These are phyloP conservation scores for Chascanopsetta lugubris DNA, from an alignment of 2,113 vertebrate species.

Conservation along the genomic window DNA sequence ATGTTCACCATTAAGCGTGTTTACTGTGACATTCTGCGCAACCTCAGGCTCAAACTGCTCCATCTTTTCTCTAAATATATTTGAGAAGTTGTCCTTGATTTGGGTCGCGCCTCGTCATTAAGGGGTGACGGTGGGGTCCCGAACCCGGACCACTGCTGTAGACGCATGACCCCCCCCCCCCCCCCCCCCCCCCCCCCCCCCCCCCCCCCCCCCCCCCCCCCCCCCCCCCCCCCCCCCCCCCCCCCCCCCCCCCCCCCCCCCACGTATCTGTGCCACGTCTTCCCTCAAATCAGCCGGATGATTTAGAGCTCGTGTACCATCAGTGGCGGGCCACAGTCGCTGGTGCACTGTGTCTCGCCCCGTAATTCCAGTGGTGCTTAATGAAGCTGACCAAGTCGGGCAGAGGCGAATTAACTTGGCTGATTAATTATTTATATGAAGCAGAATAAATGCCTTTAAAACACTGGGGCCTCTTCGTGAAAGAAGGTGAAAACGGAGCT, in stretches of 20 bases:
- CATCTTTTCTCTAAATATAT: no score
- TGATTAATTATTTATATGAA: conserved; percentile 99
- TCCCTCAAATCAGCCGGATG: conserved; percentile 64
- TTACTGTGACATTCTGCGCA: no score
- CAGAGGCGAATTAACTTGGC: conserved; percentile 96
- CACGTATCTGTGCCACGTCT: conserved; percentile 36
- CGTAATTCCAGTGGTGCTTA: conserved; percentile 88
- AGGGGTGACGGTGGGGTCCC: no score
- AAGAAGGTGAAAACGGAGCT: conserved; percentile 88
- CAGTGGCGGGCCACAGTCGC: conserved; percentile 76
- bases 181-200: no score
- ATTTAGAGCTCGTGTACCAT: conserved; percentile 71
- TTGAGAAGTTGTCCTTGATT: no score
- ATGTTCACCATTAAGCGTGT: no score
- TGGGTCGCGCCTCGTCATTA: no score
- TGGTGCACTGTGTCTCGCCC: conserved; percentile 80
- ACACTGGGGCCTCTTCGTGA: conserved; percentile 86
- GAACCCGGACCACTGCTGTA: no score
- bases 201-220: no score
- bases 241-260: not conserved
- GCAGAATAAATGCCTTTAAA: conserved; percentile 97
- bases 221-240: no score
- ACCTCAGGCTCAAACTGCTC: no score
- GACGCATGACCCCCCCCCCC: no score
- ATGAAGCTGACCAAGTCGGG: conserved; percentile 96